Evolutionary conservation across 2,888 invertebrate genomes (phyloP).

Genomic region (Timema cristinae): DNA sequence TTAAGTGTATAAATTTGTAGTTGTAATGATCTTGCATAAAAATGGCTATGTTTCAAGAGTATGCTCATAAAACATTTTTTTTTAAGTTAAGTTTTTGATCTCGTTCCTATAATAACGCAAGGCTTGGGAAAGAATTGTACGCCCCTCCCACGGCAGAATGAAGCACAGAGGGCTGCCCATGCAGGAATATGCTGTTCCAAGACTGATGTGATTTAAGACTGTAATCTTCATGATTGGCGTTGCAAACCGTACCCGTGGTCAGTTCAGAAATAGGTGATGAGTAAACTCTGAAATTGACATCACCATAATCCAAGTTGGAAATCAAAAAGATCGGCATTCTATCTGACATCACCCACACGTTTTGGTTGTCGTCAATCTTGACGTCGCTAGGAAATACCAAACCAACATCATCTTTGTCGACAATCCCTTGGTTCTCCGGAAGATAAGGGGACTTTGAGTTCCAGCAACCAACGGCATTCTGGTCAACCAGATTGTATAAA

Average conservation of each 20-base stretch:
- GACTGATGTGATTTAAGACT: no score
- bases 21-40: no score
- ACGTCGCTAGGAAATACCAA: conserved; percentile 76
- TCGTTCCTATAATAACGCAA: no score
- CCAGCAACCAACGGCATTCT: conserved; percentile 82
- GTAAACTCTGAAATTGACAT: conserved; percentile 69
- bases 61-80: no score
- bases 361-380: conserved; percentile 64
- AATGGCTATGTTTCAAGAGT: no score
- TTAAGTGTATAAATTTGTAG: no score
- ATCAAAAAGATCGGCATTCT: conserved; percentile 76
- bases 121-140: no score
- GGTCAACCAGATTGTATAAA: conserved; percentile 73
- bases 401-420: conserved; percentile 70
- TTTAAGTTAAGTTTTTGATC: no score
- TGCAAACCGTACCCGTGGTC: conserved; percentile 67
- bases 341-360: conserved; percentile 76
- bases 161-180: no score
- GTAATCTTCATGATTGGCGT: neutral
- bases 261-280: conserved; percentile 63
- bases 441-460: conserved; percentile 62
- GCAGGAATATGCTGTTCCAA: no score
- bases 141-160: no score
- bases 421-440: conserved; percentile 55
- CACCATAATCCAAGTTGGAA: conserved; percentile 57